Base-by-base conservation (phyloP, 2,797 vertebrate genomes). In the Meriones psammophilus region DNA sequence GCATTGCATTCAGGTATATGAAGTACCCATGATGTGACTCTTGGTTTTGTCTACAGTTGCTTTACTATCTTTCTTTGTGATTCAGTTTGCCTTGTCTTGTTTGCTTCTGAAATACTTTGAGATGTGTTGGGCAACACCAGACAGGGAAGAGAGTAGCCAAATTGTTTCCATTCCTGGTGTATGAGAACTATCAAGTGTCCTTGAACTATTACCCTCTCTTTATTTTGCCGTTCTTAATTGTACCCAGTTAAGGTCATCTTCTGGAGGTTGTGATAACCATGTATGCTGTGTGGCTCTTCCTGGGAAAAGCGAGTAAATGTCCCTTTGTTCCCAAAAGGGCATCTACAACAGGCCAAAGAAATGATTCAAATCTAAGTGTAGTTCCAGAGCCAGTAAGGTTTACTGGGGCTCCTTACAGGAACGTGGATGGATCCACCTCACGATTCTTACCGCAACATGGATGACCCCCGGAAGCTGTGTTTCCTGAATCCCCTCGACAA, bases 61-160 rank as follows among this genome's bases (percentile, higher is more conserved):
- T 93, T 64, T 30, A 0, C 71, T 89, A 81, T 85, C 80, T 96
- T 92, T 83, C 39, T 88, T 73, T 68, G 83, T 60, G 77, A 42
- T 60, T 62, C 4, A 79, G 15, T 95, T 96, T 89, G 36, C 54
- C 73, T 87, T 2, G 15, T 60, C 86, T 94, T 78, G 36, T 81
- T 93, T 77, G n/a, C 91, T 73, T 96, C 74, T 56, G 66, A 93
- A 89, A n/a, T 92, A 74, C 62, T 94, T 94, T 95, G 83, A 96
- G 89, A 91, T 76, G 64, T 68, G 85, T 94, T 86, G 62, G 90
- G 90, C 68, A 96, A 87, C 28, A 56, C 30, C 88, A 90, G 74
- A 85, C 88, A 88, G 81, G 90, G 78, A 83, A 94, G 78, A 81
- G 83, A 96, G 94, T 88, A 97, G 94, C 39, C 84, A 54, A 80